These are phyloP conservation scores for Diploscapter pachys DNA, from an alignment of 1,140 invertebrate species.

Conservation along the genomic window DNA sequence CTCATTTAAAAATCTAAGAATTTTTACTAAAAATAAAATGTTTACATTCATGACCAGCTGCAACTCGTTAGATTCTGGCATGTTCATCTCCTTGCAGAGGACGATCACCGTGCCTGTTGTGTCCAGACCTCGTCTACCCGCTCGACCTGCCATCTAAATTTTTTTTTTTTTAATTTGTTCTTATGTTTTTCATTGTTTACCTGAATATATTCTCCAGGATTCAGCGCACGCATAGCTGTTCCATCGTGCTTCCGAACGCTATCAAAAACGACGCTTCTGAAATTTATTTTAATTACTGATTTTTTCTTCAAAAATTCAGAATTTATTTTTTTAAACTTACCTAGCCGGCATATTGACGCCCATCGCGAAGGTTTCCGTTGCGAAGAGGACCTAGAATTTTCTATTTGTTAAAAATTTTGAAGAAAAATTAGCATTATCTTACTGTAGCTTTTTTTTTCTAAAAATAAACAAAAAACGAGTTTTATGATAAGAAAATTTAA, in stretches of 20 bases:
- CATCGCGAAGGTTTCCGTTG: constrained; percentile 98
- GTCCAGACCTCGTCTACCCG: constrained; percentile 86
- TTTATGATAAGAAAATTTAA: not conserved
- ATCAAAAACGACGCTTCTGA: constrained; percentile 87
- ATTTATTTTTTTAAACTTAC: no score
- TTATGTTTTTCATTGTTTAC: not conserved
- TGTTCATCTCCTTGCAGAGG: constrained; percentile 66
- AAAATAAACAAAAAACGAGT: not conserved
- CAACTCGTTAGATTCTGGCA: constrained; percentile 26
- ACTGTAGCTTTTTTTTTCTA: not conserved
- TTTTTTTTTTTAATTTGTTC: not conserved
- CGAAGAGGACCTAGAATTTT: constrained; percentile 69
- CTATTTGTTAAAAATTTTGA: not conserved
- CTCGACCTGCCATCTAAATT: constrained; percentile 85
- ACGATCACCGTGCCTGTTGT: constrained; percentile 88
- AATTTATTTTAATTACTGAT: no score
- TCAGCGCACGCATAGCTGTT: constrained; percentile 70
- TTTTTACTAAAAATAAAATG: not conserved
- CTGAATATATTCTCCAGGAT: constrained; percentile 85
- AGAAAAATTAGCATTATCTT: no score
- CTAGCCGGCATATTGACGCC: constrained; percentile 95
- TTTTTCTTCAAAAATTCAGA: no score
- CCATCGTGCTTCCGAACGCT: constrained; percentile 87
- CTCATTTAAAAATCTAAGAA: no score
- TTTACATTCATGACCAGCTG: constrained; percentile 28